These are phyloP conservation scores for Augiades crinisus DNA, from an alignment of 2,888 invertebrate genomes.

Conservation along the genomic window DNA sequence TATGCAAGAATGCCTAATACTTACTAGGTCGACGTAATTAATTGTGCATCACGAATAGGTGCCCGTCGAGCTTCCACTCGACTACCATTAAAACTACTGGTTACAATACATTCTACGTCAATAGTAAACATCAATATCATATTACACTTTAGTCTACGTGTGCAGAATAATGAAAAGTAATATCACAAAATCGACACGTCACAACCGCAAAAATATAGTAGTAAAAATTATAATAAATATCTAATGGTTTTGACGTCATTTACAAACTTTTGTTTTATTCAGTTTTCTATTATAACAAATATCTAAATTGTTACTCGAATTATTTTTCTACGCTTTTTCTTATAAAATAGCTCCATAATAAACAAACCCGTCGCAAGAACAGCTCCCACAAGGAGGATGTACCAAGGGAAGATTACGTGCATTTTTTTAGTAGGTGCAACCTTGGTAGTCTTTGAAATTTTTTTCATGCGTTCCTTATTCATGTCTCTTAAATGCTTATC, in stretches of 20 bases:
- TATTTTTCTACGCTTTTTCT: neutral
- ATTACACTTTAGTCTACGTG: neutral
- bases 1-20: neutral
- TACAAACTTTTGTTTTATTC: too few species aligned
- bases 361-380: constrained; percentile 37
- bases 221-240: constrained; percentile 12
- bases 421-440: constrained; percentile 6
- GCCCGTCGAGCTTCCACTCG: constrained; percentile 9
- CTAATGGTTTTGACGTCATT: too few species aligned
- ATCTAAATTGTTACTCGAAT: too few species aligned
- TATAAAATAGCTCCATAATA: constrained; percentile 29
- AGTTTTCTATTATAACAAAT: too few species aligned
- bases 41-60: constrained; percentile 33
- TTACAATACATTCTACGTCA: constrained; percentile 9
- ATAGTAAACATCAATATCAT: constrained; percentile 11
- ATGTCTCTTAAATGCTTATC: constrained; percentile 21
- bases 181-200: constrained; percentile 7
- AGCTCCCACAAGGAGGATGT: constrained; percentile 40
- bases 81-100: constrained; percentile 10
- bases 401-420: constrained; percentile 45
- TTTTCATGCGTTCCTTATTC: constrained; percentile 19
- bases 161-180: neutral
- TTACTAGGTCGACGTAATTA: constrained; percentile 12
- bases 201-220: constrained; percentile 13
- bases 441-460: constrained; percentile 2